Percentiles rank a stretch among this genome's conserved stretches.
These are phyloP conservation scores for Diacarnus erythraeanus DNA, from an alignment of 37 sponge, comb jelly and placozoan genomes.

Conservation along the genomic window DNA sequence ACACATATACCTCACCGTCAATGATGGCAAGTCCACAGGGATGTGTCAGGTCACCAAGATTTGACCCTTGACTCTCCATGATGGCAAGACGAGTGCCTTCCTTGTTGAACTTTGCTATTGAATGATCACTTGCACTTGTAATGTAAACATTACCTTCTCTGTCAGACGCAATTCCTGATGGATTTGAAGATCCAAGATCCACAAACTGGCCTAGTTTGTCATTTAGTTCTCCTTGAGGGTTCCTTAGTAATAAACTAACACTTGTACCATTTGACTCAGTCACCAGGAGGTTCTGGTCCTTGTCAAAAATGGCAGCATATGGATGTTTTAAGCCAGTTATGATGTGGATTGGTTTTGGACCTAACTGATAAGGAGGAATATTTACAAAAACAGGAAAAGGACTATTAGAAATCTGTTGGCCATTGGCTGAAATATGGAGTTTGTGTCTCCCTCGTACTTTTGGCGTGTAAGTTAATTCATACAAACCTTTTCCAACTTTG, in stretches of 20 bases:
- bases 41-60: slow-evolving; percentile 26
- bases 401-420: neutral
- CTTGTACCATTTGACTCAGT: slow-evolving; percentile 23
- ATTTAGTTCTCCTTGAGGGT: neutral
- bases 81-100: slow-evolving; percentile 5
- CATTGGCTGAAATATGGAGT: neutral
- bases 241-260: neutral
- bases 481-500: slow-evolving; percentile 22
- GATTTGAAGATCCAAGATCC: neutral
- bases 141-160: slow-evolving; percentile 28
- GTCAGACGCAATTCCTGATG: slow-evolving; percentile 48
- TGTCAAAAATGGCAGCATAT: slow-evolving; percentile 19
- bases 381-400: slow-evolving; percentile 22
- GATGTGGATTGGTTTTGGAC: slow-evolving; percentile 5
- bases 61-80: slow-evolving; percentile 20
- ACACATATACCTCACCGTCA: slow-evolving; percentile 18
- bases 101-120: slow-evolving; percentile 22
- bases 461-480: slow-evolving; percentile 21
- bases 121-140: slow-evolving; percentile 15
- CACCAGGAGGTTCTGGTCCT: slow-evolving; percentile 22
- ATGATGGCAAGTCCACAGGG: slow-evolving; percentile 35
- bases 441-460: slow-evolving; percentile 14
- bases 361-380: slow-evolving; percentile 17
- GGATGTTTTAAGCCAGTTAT: slow-evolving; percentile 28
- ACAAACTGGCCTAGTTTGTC: neutral